Evolutionary conservation across 92 coral and sea anemone species (phyloP), one percentile per base, ranked within the genome.

Genomic region (Chrysogorgia sp.): DNA sequence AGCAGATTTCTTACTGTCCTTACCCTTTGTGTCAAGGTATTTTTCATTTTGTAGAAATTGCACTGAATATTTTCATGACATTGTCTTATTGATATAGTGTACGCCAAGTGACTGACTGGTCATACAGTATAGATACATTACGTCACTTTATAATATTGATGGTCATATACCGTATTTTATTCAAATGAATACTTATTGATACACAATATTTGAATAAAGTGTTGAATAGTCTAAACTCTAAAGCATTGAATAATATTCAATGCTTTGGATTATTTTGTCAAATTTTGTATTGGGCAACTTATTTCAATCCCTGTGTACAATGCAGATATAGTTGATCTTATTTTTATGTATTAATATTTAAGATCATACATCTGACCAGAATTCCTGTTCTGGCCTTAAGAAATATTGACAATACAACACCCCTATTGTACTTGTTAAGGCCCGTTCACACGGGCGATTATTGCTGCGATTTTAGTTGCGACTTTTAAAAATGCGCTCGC

Each of bases 1-100:
- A 58, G 52, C 2, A 76, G 78, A 69, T 41, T 83, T 32, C 83
- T 63, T 55, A 76, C 35, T 83, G 87, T 56, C 83, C 74, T 43
- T 67, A 80, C 64, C 84, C 84, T 28, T 52, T 80, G 55, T 40
- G 84, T 52, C 53, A 60, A 60, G 67, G 67, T 60, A 60, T 29
- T 24, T 17, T 52, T 17, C 26, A 52, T 23, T 52, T 23, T 52
- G 21, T 52, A 52, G 59, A 52, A 23, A 52, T 17, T 3, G 4
- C 59, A 3, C 59, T 52, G 26, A 52, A 37, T 37, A 37, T 37
- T 37, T 37, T 37, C 6, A 37, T 37, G 43, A 37, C 43, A 37
- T 37, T 5, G 43, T 12, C 43, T 37, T 37, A 37, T 37, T 37
- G 6, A 37, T 37, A 37, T 37, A n/a, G n/a, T n/a, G n/a, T n/a